Evolutionary conservation across 2,888 invertebrate genomes (phyloP).

Genomic region (Hyalella azteca): DNA sequence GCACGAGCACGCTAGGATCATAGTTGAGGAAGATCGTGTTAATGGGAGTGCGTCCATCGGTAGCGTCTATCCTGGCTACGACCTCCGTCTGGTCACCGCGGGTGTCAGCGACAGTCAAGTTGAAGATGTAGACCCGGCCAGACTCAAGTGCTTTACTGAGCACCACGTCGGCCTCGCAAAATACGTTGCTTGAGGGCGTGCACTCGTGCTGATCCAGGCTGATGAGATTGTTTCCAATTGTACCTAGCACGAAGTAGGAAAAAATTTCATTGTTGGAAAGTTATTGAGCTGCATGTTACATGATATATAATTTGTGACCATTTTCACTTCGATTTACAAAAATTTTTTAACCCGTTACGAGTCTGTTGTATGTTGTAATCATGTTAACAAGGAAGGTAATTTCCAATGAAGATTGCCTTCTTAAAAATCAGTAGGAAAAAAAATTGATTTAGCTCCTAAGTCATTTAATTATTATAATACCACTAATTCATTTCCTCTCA

Average conservation of each 20-base stretch:
- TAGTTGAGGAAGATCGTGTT: slow-evolving; percentile 52
- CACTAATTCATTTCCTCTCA: no score
- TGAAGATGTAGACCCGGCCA: slow-evolving; percentile 60
- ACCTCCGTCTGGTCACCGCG: slow-evolving; percentile 77
- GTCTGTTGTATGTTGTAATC: no score
- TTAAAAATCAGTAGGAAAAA: no score
- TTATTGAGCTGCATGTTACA: no score
- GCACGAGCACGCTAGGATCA: slow-evolving; percentile 39
- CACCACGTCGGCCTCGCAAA: slow-evolving; percentile 87
- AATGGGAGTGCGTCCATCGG: slow-evolving; percentile 71
- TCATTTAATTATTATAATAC: no score
- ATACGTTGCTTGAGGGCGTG: slow-evolving; percentile 78
- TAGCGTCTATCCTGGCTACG: slow-evolving; percentile 80
- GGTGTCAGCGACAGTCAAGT: slow-evolving; percentile 70
- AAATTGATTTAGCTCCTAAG: no score
- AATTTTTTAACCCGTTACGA: no score
- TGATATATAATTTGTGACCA: no score
- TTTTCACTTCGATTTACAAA: no score
- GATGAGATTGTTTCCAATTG: slow-evolving; percentile 77
- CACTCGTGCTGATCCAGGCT: slow-evolving; percentile 82
- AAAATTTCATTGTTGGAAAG: not conserved
- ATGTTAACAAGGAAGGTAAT: no score
- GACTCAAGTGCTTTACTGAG: slow-evolving; percentile 77
- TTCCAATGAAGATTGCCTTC: no score
- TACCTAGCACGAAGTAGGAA: slow-evolving; percentile 64